These are phyloP conservation scores for Meriones unguiculatus DNA, from an alignment of 2,113 vertebrate species.

Conservation along the genomic window DNA sequence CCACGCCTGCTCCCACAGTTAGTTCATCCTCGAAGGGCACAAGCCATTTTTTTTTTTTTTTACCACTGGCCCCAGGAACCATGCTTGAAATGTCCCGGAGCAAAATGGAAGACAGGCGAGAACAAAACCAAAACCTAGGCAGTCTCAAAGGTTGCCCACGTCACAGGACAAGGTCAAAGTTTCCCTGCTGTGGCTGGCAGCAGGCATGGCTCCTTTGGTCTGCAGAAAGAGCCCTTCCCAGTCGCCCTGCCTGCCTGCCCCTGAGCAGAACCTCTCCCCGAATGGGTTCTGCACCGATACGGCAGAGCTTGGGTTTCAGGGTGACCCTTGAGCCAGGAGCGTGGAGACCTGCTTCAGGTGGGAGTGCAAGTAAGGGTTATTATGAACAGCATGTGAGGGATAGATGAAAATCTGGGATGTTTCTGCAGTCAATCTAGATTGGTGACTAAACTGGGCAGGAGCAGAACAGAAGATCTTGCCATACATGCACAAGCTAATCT, in stretches of 20 bases:
- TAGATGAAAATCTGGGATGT: not conserved
- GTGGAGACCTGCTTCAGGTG: not conserved
- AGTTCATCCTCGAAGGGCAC: not conserved
- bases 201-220: not conserved
- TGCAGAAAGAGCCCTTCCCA: not conserved
- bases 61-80: not conserved
- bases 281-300: not conserved
- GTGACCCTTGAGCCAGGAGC: not conserved
- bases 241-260: not conserved
- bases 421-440: not conserved
- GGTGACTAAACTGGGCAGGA: not conserved
- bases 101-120: not conserved
- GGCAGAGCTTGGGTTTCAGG: not conserved
- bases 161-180: not conserved
- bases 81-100: not conserved
- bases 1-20: not conserved
- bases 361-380: not conserved
- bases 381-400: not conserved
- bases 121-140: not conserved
- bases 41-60: not conserved
- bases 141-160: not conserved
- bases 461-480: not conserved
- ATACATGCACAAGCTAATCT: not conserved
- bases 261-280: not conserved
- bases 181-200: not conserved